These are phyloP conservation scores for Rapana venosa DNA, from an alignment of 2,888 invertebrate species.

Conservation along the genomic window DNA sequence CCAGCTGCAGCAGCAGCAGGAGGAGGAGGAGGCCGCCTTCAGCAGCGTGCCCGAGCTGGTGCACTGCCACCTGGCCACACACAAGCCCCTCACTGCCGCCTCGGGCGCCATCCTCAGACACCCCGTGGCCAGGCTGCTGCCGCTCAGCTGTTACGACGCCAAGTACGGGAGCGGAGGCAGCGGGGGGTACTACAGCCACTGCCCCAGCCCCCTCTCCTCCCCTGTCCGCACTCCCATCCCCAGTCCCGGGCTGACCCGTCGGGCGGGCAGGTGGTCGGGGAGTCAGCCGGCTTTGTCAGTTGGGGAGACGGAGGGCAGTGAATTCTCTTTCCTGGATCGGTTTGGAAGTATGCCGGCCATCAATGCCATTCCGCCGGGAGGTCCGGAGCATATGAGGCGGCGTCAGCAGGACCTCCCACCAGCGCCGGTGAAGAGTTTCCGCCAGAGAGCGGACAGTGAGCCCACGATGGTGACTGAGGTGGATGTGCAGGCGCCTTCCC, in stretches of 20 bases:
- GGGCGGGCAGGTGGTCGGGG: constrained; percentile 61
- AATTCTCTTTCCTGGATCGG: constrained; percentile 56
- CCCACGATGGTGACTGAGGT: not conserved
- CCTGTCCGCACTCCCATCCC: constrained; percentile 56
- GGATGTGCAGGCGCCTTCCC: not conserved
- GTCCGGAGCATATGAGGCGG: not conserved
- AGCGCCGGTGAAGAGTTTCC: not conserved
- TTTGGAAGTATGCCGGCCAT: constrained; percentile 79
- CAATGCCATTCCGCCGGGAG: constrained; percentile 51
- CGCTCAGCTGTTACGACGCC: constrained; percentile 69
- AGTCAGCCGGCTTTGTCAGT: constrained; percentile 68
- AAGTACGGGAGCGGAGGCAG: constrained; percentile 64
- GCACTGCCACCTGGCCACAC: constrained; percentile 94
- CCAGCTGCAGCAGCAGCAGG: too few relatives aligned
- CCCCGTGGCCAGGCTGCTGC: constrained; percentile 87
- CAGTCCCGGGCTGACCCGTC: constrained; percentile 65
- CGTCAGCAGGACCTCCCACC: not conserved
- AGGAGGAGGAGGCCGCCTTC: constrained; percentile 95
- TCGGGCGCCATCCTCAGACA: constrained; percentile 92
- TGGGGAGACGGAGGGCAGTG: not conserved
- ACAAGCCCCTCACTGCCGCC: constrained; percentile 91
- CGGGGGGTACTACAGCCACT: constrained; percentile 49
- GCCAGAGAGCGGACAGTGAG: not conserved
- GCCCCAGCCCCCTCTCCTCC: constrained; percentile 60
- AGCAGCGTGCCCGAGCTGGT: constrained; percentile 92